Evolutionary conservation across 2,888 invertebrate genomes (phyloP), one percentile per base, ranked within the genome.

Genomic region (Spilarctia lutea): DNA sequence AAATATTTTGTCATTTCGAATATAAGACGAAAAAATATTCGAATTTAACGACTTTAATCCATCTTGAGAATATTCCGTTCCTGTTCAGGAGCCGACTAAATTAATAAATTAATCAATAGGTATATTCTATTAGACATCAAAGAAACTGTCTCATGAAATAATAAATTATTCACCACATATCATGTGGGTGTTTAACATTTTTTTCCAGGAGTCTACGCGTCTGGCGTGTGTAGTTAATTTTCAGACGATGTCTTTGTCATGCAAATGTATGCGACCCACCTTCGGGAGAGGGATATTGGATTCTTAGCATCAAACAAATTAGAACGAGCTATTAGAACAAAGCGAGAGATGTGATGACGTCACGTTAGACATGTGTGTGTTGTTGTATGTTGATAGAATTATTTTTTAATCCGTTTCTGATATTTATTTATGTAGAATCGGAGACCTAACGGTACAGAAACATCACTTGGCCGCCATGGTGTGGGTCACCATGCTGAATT

Each of bases 211-310:
- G 74, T 75, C 75, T 81, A 84, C 72, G 76, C 73, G 76, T 72
- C 80, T 81, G 71, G 82, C 83, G 87, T 85, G 85, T 87, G 87
- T 83, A 87, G 89, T 91, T 91, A 90, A 92, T 92, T 91, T 89
- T 81, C 87, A 86, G 84, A 70, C 83, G 86, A 83, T 82, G 83
- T 88, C 93, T 94, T 92, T 93, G 92, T 91, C 78, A 94, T 94
- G 94, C 90, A 91, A 94, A 94, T 73, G 35, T 42, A 74, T 92
- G 81, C 60, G 65, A 30, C 73, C 83, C 77, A 76, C 83, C 83
- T 82, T 83, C 73, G 71, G 72, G 66, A 78, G 74, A 73, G 74
- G 73, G 70, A 85, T 88, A 89, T 89, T 89, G 86, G 85, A 86
- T 85, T 85, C 85, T 85, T 85, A 80, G 83, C 86, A 82, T 78